phyloP scores from a whole-genome alignment of 2,888 invertebrate species.

The Xanthia togata region DNA sequence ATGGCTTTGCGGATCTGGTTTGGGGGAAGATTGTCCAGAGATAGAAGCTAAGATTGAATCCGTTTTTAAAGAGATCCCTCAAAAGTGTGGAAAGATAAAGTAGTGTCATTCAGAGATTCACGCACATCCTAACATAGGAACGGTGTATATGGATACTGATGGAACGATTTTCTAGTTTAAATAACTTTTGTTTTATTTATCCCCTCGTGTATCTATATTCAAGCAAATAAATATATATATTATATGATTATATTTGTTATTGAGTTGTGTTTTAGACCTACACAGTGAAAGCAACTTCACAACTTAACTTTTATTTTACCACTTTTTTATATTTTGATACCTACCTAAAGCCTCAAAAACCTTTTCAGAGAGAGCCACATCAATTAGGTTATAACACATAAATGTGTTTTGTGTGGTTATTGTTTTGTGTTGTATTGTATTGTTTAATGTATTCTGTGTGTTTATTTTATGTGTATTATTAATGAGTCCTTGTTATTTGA shows the following conservation, averaged over 20 bases:
- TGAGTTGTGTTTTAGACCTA: not conserved
- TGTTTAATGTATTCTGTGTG: too few relatives aligned
- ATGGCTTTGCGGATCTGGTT: slow-evolving; percentile 52
- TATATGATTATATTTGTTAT: too few relatives aligned
- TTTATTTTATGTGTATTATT: too few relatives aligned
- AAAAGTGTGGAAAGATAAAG: too few relatives aligned
- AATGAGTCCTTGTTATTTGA: too few relatives aligned
- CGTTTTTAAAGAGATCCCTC: not conserved
- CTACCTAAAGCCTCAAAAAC: too few relatives aligned
- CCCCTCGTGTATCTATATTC: too few relatives aligned
- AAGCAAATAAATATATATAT: too few relatives aligned
- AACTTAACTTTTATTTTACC: not conserved
- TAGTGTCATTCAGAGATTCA: not conserved
- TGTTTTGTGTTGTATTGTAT: too few relatives aligned
- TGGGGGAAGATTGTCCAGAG: slow-evolving; percentile 40
- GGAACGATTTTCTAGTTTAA: too few relatives aligned
- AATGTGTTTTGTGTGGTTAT: too few relatives aligned
- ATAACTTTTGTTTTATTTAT: too few relatives aligned
- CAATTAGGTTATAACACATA: not conserved
- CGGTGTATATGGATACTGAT: not conserved
- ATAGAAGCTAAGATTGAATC: not conserved
- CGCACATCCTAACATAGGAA: not conserved
- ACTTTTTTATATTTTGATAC: not conserved
- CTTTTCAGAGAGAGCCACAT: not conserved
- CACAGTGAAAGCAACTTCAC: not conserved